A percentile compares a stretch with the other conserved stretches of the same genome.
phyloP scores from a whole-genome alignment of 2,888 invertebrate species.

The Hymenopus coronatus region DNA sequence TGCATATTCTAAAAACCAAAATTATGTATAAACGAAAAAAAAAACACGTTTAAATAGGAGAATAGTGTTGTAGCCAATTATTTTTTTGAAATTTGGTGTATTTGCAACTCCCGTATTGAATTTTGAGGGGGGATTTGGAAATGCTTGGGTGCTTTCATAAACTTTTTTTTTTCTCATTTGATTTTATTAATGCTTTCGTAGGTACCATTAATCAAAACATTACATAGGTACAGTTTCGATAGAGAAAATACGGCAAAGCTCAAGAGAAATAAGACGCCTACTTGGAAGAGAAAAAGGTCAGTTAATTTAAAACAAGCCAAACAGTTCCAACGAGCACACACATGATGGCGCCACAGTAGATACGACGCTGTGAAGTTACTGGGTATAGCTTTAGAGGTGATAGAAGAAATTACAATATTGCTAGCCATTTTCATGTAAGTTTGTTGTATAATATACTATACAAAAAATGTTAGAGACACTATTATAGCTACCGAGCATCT shows the following conservation, averaged over 20 bases:
- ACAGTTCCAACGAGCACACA: conserved; percentile 9
- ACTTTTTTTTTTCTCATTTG: not conserved
- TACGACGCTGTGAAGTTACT: conserved; percentile 15
- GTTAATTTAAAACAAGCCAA: not conserved
- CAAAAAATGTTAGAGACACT: not conserved
- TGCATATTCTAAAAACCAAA: too few relatives aligned
- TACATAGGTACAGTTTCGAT: not conserved
- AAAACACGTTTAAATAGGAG: too few relatives aligned
- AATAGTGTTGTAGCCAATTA: too few relatives aligned
- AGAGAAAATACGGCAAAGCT: not conserved
- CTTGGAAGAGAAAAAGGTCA: not conserved
- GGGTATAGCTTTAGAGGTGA: not conserved
- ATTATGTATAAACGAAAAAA: too few relatives aligned
- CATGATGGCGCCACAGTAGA: conserved; percentile 20
- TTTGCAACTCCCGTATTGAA: too few relatives aligned
- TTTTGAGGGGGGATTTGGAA: too few relatives aligned
- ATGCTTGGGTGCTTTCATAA: not conserved
- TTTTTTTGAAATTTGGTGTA: too few relatives aligned
- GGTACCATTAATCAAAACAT: not conserved
- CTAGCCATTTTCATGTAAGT: not conserved
- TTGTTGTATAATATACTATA: not conserved
- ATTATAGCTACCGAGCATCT: not conserved
- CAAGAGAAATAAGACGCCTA: not conserved
- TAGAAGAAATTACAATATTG: not conserved
- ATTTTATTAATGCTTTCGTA: too few relatives aligned